phyloP scores from a whole-genome alignment of 2,113 vertebrate species.

The Copsychus sechellarum region DNA sequence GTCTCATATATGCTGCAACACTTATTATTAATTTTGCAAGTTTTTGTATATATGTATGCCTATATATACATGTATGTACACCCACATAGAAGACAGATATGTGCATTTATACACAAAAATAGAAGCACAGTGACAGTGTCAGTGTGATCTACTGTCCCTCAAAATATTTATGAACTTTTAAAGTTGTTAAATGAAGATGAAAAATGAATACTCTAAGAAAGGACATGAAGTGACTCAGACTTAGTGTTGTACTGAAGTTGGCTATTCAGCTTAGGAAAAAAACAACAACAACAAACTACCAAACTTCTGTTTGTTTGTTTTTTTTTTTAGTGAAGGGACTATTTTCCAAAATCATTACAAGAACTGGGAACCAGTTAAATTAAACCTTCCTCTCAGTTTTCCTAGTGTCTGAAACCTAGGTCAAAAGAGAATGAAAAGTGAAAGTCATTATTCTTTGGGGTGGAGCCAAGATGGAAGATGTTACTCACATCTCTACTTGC shows the following conservation, averaged over 20 bases:
- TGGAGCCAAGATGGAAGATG: constrained; percentile 2
- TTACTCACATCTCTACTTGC: not conserved
- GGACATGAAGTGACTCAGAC: not conserved
- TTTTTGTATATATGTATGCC: not conserved
- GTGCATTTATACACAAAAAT: not conserved
- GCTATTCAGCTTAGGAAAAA: not conserved
- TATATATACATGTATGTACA: no score
- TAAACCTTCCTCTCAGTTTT: not conserved
- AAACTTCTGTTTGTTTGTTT: not conserved
- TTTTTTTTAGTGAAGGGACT: not conserved
- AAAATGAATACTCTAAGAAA: not conserved
- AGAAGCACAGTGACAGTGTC: not conserved
- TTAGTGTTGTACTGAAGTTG: not conserved
- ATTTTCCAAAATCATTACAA: not conserved
- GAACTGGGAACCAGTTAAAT: not conserved
- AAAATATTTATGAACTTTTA: not conserved
- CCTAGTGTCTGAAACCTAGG: not conserved
- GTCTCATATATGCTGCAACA: not conserved
- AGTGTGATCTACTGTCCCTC: not conserved
- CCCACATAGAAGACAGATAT: not conserved
- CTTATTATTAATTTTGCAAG: not conserved
- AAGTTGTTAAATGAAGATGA: not conserved
- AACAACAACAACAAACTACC: not conserved
- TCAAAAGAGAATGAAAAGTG: constrained; percentile 1
- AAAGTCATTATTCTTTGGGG: constrained; percentile 33